Evolutionary conservation across 2,113 vertebrate species (phyloP).

Genomic region (Phasianus colchicus): DNA sequence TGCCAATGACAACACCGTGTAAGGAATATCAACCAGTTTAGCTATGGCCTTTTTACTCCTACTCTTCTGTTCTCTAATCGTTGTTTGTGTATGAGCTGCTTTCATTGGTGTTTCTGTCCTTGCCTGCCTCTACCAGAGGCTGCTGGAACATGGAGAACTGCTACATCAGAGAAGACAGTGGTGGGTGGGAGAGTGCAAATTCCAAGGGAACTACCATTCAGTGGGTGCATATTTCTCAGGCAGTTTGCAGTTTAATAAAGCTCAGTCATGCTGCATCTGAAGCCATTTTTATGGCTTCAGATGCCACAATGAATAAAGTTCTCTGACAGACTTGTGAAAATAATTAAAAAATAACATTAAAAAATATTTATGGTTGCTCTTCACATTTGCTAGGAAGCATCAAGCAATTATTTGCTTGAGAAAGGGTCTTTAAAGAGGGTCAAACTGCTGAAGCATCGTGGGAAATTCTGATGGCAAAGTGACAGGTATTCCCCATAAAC

Average conservation of each 20-base stretch:
- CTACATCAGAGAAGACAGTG: not conserved
- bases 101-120: slow-evolving; percentile 5
- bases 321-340: not conserved
- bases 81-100: not conserved
- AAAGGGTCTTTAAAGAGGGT: not conserved
- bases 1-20: slow-evolving; percentile 12
- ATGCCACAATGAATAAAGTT: not conserved
- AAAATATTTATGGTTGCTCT: not conserved
- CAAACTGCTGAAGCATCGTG: not conserved
- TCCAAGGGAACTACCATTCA: not conserved
- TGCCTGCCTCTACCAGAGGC: not conserved
- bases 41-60: slow-evolving; percentile 33
- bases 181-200: not conserved
- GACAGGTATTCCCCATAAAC: not conserved
- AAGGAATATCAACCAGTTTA: slow-evolving; percentile 31
- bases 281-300: not conserved
- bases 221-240: not conserved
- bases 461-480: not conserved
- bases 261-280: not conserved
- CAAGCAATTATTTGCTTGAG: not conserved
- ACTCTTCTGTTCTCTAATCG: not conserved
- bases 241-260: not conserved
- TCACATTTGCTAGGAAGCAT: not conserved
- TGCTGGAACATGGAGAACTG: not conserved
- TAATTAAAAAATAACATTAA: not conserved